Evolutionary conservation across 1,140 invertebrate species (phyloP).

Genomic region (Diorhabda carinulata): DNA sequence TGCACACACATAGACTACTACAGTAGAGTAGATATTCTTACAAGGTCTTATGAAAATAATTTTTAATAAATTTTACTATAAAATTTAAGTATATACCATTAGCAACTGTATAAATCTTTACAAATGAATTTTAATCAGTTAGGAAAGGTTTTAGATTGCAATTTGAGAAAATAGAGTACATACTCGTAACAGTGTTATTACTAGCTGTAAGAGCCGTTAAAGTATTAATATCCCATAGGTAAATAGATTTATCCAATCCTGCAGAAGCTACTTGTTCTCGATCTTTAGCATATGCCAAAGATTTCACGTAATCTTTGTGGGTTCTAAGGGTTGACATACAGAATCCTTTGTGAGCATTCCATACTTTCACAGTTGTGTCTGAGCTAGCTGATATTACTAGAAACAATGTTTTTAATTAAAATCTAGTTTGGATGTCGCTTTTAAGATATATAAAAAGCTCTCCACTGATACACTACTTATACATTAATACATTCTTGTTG

Average conservation of each 20-base stretch:
- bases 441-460: no score
- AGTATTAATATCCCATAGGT: constrained; percentile 98
- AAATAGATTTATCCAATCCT: constrained; percentile 94
- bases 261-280: constrained; percentile 96
- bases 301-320: constrained; percentile 98
- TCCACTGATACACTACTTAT: no score
- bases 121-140: no score
- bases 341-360: constrained; percentile 99
- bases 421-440: no score
- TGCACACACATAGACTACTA: no score
- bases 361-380: constrained; percentile 99
- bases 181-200: constrained; percentile 98
- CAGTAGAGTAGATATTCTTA: no score
- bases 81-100: no score
- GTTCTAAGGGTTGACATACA: constrained; percentile 96
- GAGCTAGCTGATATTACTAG: constrained; percentile 97
- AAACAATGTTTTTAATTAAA: constrained; percentile 40
- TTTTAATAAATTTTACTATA: no score
- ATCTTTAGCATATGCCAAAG: constrained; percentile 97
- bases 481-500: no score
- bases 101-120: no score
- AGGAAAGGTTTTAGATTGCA: no score
- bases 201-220: constrained; percentile 94
- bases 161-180: constrained; percentile 36
- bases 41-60: no score